These are phyloP conservation scores for Eretmocerus hayati DNA, from an alignment of 2,888 invertebrate species.

Conservation along the genomic window DNA sequence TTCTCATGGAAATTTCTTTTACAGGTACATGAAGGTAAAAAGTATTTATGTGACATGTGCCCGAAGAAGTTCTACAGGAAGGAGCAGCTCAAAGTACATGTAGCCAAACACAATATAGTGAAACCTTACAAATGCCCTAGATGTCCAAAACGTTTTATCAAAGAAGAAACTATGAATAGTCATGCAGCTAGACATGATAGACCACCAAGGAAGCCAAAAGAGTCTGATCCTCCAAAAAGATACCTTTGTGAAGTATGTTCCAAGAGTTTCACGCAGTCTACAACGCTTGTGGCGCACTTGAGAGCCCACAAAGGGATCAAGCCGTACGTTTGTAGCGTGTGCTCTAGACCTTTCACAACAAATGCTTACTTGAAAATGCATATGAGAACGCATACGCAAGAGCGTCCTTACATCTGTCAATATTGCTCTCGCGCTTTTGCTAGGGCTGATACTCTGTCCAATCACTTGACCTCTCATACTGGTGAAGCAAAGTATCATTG, in stretches of 20 bases:
- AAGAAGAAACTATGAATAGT: slow-evolving; percentile 42
- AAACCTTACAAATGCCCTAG: slow-evolving; percentile 43
- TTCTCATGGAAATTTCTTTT: no score
- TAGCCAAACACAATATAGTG: slow-evolving; percentile 45
- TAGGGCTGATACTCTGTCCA: slow-evolving; percentile 42
- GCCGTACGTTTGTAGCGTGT: slow-evolving; percentile 44
- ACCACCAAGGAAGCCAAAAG: slow-evolving; percentile 40
- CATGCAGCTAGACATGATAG: slow-evolving; percentile 42
- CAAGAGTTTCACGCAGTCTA: slow-evolving; percentile 44
- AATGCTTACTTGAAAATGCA: slow-evolving; percentile 45
- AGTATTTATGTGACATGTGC: slow-evolving; percentile 44
- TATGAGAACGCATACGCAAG: slow-evolving; percentile 45
- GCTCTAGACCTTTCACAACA: slow-evolving; percentile 43
- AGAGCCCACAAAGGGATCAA: slow-evolving; percentile 44
- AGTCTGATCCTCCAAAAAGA: slow-evolving; percentile 40
- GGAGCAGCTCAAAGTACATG: slow-evolving; percentile 43
- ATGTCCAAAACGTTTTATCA: slow-evolving; percentile 43
- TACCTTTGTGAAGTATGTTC: slow-evolving; percentile 45
- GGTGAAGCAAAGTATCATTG: slow-evolving; percentile 45
- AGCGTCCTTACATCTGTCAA: slow-evolving; percentile 44
- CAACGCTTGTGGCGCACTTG: slow-evolving; percentile 42
- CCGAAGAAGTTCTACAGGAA: slow-evolving; percentile 44
- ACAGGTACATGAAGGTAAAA: slow-evolving; percentile 43
- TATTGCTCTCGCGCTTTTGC: slow-evolving; percentile 44
- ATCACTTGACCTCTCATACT: slow-evolving; percentile 43